phyloP scores from a whole-genome alignment of 2,888 invertebrate species.

The Drosophila bunnanda region DNA sequence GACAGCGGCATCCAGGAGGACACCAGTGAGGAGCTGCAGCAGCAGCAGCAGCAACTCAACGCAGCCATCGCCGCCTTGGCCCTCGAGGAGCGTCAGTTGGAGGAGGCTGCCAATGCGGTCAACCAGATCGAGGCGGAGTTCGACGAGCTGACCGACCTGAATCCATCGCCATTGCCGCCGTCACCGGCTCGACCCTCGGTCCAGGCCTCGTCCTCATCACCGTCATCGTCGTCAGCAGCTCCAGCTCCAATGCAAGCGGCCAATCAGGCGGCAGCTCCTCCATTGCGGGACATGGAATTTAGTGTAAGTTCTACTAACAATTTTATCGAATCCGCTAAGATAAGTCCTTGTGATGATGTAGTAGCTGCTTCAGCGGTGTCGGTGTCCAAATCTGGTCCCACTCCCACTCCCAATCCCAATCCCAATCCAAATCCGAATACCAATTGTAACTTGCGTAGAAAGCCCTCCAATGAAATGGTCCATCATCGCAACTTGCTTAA shows the following conservation, averaged over 20 bases:
- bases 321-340: conserved; percentile 63
- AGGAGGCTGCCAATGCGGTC: conserved; percentile 80
- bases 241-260: conserved; percentile 26
- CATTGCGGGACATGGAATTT: conserved; percentile 81
- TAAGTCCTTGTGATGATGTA: conserved; percentile 67
- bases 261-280: conserved; percentile 43
- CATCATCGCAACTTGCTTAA: conserved; percentile 82
- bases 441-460: conserved; percentile 75
- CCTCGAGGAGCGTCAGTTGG: conserved; percentile 78
- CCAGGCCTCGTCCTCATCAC: conserved; percentile 5
- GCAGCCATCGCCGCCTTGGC: conserved; percentile 81
- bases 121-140: conserved; percentile 82
- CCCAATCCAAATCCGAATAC: conserved; percentile 2
- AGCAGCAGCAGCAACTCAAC: conserved; percentile 78
- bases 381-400: conserved; percentile 42
- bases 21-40: conserved; percentile 85
- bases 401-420: conserved; percentile 10
- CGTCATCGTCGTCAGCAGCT: conserved; percentile 19
- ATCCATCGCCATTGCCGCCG: conserved; percentile 65
- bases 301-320: conserved; percentile 84
- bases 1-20: conserved; percentile 89
- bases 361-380: conserved; percentile 68
- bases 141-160: conserved; percentile 70
- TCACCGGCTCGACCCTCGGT: conserved; percentile 23
- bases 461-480: conserved; percentile 82